Percentiles rank a stretch among this genome's conserved stretches.
phyloP scores from a whole-genome alignment of 1,140 invertebrate genomes.

The Hyposmocoma kahamanoa region DNA sequence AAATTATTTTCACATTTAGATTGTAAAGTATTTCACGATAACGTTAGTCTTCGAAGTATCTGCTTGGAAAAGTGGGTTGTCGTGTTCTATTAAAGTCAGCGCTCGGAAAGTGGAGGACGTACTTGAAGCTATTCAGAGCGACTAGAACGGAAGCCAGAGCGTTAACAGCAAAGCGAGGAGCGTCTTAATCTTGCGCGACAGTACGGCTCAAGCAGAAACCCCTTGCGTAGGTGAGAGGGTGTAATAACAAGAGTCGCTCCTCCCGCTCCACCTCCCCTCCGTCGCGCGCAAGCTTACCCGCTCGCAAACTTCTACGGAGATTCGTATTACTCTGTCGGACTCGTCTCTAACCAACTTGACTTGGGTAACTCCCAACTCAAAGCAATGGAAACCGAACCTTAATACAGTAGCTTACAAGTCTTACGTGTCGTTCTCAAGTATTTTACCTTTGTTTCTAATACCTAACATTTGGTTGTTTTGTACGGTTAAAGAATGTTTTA shows the following conservation, averaged over 20 bases:
- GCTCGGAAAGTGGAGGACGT: constrained; percentile 26
- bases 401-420: constrained; percentile 18
- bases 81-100: constrained; percentile 31
- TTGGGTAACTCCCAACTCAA: constrained; percentile 30
- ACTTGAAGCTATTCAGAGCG: constrained; percentile 40
- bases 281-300: constrained; percentile 50
- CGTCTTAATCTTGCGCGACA: constrained; percentile 65
- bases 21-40: too few relatives aligned
- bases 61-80: constrained; percentile 9
- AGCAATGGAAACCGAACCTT: constrained; percentile 29
- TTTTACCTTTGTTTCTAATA: constrained; percentile 17
- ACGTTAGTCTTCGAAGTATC: too few relatives aligned
- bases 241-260: constrained; percentile 61
- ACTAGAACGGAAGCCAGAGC: constrained; percentile 42
- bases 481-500: constrained; percentile 12
- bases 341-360: constrained; percentile 46
- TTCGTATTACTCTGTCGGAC: constrained; percentile 52
- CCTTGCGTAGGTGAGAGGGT: constrained; percentile 66
- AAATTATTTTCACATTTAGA: too few relatives aligned
- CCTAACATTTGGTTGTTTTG: constrained; percentile 8
- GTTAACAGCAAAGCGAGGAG: constrained; percentile 52
- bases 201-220: constrained; percentile 50
- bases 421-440: constrained; percentile 7
- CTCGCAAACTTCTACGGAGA: constrained; percentile 55
- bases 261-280: constrained; percentile 25